Evolutionary conservation across 2,888 invertebrate genomes (phyloP).

Genomic region (Caenorhabditis uteleia): DNA sequence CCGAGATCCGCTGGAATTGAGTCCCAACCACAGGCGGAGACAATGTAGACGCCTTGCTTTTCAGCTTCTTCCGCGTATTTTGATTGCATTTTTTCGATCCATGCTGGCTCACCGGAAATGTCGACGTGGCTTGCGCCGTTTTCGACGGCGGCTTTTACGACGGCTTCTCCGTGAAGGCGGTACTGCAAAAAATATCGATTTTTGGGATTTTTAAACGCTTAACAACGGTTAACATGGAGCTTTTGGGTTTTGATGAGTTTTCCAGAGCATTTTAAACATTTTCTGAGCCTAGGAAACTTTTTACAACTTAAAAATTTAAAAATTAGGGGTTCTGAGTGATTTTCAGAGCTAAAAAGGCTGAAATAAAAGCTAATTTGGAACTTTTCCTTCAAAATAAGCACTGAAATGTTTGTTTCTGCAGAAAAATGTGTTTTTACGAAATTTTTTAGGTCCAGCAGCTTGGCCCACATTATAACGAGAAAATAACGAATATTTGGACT

Average conservation of each 20-base stretch:
- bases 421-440: too few relatives aligned
- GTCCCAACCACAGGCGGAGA: constrained; percentile 79
- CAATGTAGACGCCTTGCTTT: constrained; percentile 78
- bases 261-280: background rate
- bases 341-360: too few relatives aligned
- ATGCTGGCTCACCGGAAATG: constrained; percentile 88
- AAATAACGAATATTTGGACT: too few relatives aligned
- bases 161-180: constrained; percentile 84
- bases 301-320: too few relatives aligned
- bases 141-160: constrained; percentile 86
- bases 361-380: too few relatives aligned
- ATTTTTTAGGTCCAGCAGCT: too few relatives aligned
- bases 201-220: background rate
- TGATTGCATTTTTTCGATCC: constrained; percentile 84
- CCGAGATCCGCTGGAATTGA: constrained; percentile 87
- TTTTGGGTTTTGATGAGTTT: constrained; percentile 1
- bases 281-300: too few relatives aligned
- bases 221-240: too few relatives aligned
- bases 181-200: constrained; percentile 70
- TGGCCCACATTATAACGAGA: too few relatives aligned
- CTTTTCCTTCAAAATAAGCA: too few relatives aligned
- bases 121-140: constrained; percentile 86
- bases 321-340: too few relatives aligned
- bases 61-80: constrained; percentile 77
- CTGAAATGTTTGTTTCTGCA: too few relatives aligned